Base-by-base conservation (phyloP, 2,888 invertebrate species). In the Epirrita christyi region DNA sequence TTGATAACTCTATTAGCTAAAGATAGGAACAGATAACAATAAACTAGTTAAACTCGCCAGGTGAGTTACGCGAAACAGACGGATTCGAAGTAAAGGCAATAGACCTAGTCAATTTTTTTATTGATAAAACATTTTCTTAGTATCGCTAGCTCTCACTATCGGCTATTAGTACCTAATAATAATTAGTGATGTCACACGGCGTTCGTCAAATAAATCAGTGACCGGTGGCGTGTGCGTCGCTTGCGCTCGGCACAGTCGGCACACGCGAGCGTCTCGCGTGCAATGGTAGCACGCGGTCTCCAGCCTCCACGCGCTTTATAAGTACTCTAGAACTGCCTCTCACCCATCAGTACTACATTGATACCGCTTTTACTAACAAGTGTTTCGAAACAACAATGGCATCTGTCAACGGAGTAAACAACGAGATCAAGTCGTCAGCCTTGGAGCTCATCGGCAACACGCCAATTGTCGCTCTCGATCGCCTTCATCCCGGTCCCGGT, bases 381-480 rank as follows among this genome's bases (percentile, higher is more conserved):
- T 64, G 46, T 50, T 50, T 14, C 36, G 45, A 45, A 53, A 60
- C 46, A 52, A 46, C 55, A 42, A 45, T 49, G 60, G 68, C 72
- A n/a, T 64, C 71, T 29, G 68, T 66, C 38, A 72, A 80, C 58
- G 74, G 73, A 40, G 56, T 71, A 10, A 63, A 69, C 21, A 81
- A 80, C 60, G 90, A 91, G 58, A 91, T 92, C 59, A 88, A 85
- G 61, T 64, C 85, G 9, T 91, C 91, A 0, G 91, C 90, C 1
- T 63, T 92, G 55, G 91, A 91, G 0, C 81, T 92, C 1, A 91
- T 92, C 64, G 91, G 91, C 6, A 85, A 88, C 61, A 92, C 91
- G 1, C 91, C 91, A 6, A 74, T 92, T 28, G 82, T 92, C n/a
- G 91, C 91, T 1, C 75, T 92, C 40, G 91, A 92, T 59, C 83